These are phyloP conservation scores for Dyspetes luteomarginatus DNA, from an alignment of 2,888 invertebrate species.

Conservation along the genomic window DNA sequence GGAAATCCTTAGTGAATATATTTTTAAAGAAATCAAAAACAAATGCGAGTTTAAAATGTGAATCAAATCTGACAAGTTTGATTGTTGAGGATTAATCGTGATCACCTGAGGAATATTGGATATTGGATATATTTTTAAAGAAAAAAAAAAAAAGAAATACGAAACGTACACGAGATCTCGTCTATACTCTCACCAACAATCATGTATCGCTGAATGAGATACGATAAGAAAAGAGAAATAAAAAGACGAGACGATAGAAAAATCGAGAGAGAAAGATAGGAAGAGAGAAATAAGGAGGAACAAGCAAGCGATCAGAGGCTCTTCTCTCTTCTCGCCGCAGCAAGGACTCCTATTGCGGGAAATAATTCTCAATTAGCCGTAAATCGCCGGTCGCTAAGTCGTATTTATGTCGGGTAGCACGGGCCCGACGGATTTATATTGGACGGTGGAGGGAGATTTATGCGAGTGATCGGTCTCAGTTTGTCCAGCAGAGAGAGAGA, in stretches of 20 bases:
- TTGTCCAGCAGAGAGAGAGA: constrained; percentile 73
- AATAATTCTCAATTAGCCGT: constrained; percentile 83
- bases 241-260: constrained; percentile 38
- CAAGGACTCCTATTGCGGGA: constrained; percentile 73
- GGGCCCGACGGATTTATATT: constrained; percentile 79
- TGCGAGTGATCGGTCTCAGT: constrained; percentile 82
- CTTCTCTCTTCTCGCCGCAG: constrained; percentile 59
- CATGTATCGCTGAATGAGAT: constrained; percentile 42
- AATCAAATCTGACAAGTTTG: too few relatives aligned
- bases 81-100: too few relatives aligned
- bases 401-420: constrained; percentile 81
- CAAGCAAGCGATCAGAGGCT: constrained; percentile 27
- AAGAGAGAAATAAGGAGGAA: constrained; percentile 22
- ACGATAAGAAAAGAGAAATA: constrained; percentile 52
- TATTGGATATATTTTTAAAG: too few relatives aligned
- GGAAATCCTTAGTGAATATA: too few relatives aligned
- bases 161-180: neutral
- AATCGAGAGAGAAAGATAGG: neutral
- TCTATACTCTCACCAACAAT: constrained; percentile 62
- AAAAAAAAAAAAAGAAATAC: constrained; percentile 9
- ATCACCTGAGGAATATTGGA: too few relatives aligned
- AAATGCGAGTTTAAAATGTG: too few relatives aligned
- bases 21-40: too few relatives aligned
- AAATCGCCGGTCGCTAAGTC: constrained; percentile 79
- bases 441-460: constrained; percentile 80